Percentiles rank a stretch among this genome's conserved stretches.
Conservation (phyloP, 30 jellyfish, hydroid and myxozoan species). For the Aurelia sp. region DNA sequence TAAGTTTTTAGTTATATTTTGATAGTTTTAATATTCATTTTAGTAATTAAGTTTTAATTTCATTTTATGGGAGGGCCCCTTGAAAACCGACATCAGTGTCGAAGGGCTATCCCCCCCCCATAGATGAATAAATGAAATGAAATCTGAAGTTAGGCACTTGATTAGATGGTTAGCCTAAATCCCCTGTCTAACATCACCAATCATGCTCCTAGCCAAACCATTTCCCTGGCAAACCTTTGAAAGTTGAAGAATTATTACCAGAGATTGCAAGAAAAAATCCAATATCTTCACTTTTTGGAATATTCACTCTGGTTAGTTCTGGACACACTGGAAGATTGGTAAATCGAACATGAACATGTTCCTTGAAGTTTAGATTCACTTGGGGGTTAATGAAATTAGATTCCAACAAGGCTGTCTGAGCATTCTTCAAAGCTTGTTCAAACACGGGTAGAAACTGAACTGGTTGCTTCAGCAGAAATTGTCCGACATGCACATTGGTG, state of each 20-base stretch:
- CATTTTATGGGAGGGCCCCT: too few species aligned
- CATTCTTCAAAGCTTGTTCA: conserved; percentile 66
- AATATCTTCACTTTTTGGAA: conserved; percentile 90
- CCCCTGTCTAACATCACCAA: too few species aligned
- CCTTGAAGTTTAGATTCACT: conserved; percentile 28
- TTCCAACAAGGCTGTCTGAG: conserved; percentile 28
- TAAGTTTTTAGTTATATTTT: too few species aligned
- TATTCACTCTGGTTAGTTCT: conserved; percentile 77
- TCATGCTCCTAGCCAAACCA: too few species aligned
- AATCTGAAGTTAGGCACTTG: too few species aligned
- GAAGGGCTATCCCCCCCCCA: too few species aligned
- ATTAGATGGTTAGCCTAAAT: too few species aligned
- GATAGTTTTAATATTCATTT: too few species aligned
- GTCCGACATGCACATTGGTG: conserved; percentile 74
- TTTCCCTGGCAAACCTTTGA: too few species aligned
- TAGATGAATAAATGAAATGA: too few species aligned
- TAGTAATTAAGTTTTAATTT: too few species aligned
- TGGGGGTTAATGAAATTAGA: not conserved
- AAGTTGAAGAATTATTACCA: conserved; percentile 34
- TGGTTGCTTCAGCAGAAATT: conserved; percentile 71
- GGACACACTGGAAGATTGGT: conserved; percentile 97
- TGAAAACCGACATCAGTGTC: too few species aligned
- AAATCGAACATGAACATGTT: conserved; percentile 74
- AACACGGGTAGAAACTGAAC: conserved; percentile 67
- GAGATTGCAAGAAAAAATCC: conserved; percentile 87